These are phyloP conservation scores for Stenichneumon culpator DNA, from an alignment of 2,888 invertebrate genomes.

Conservation along the genomic window DNA sequence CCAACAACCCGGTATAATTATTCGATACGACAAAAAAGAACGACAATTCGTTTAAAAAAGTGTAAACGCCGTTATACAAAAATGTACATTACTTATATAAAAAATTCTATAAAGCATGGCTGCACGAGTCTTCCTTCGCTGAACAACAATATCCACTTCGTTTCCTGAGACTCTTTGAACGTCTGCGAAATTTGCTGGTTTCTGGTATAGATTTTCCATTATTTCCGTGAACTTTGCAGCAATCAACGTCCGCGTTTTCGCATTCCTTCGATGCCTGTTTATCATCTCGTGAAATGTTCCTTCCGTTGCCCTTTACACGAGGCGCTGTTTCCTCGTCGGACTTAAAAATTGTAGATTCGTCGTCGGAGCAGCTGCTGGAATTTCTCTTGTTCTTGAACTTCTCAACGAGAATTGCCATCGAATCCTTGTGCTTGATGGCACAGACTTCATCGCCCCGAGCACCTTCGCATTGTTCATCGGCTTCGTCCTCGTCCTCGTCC, in stretches of 20 bases:
- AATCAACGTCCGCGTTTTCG: constrained; percentile 2
- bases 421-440: constrained; percentile 80
- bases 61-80: too few species aligned
- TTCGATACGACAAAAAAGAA: neutral
- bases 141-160: constrained; percentile 66
- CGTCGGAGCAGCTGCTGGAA: constrained; percentile 46
- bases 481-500: constrained; percentile 67
- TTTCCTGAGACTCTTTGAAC: constrained; percentile 28
- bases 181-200: constrained; percentile 23
- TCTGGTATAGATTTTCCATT: constrained; percentile 15
- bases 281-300: constrained; percentile 44
- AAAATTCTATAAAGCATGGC: constrained; percentile 64
- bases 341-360: constrained; percentile 47
- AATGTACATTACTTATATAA: too few species aligned
- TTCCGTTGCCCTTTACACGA: constrained; percentile 41
- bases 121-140: constrained; percentile 67
- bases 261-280: constrained; percentile 35
- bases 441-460: constrained; percentile 53
- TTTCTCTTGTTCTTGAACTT: constrained; percentile 73
- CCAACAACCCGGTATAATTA: neutral
- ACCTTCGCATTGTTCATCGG: constrained; percentile 67
- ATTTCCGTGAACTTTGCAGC: constrained; percentile 33
- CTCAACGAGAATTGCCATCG: constrained; percentile 79
- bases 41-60: too few species aligned
- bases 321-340: constrained; percentile 40